Base-by-base conservation (phyloP, 2,113 vertebrate genomes). In the Chaetops frenatus region DNA sequence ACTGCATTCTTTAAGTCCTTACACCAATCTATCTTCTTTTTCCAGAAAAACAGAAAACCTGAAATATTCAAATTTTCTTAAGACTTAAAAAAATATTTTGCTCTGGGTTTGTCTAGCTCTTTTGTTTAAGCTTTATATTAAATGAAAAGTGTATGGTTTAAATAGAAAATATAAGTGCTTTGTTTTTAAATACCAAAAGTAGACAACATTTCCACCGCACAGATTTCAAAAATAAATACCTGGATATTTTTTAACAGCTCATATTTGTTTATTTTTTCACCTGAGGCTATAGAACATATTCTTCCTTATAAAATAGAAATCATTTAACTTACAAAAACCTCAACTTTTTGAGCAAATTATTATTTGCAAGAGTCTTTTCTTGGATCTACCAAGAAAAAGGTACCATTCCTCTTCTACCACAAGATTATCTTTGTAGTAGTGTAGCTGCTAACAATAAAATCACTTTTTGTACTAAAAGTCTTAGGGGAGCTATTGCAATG, bases 401-500 rank as follows among this genome's bases (percentile, higher is more conserved):
- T 78, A 15, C 33, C 28, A 66, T 64, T 95, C 28, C 29, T 91
- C 50, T 86, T 65, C 18, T 65, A 64, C 47, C 53, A 21, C 47
- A 91, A 78, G 74, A 61, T 16, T 51, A 38, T 35, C 71, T 91
- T 90, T 82, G 56, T 77, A 35, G 67, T 58, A 90, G 35, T 91
- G 60, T 96, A 91, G 83, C 71, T 95, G 81, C 60, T 51, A 94
- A 90, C 50, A 91, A 40, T 83, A 92, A 85, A 73, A 95, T 95
- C n/a, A 72, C 62, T 88, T 83, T 92, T 90, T 94, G 83, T 47
- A 92, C 33, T 77, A 53, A 93, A 62, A 92, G 81, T 94, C 92
- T 88, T 96, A 73, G 74, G 92, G 88, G 96, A 95, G 94, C 94
- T 88, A 86, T 96, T 95, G 91, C 77, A 94, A 92, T 74, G 81